A percentile compares a stretch with the other conserved stretches of the same genome.
Evolutionary conservation across 1,140 invertebrate genomes (phyloP).

Genomic region (Sminthurides bifidus): DNA sequence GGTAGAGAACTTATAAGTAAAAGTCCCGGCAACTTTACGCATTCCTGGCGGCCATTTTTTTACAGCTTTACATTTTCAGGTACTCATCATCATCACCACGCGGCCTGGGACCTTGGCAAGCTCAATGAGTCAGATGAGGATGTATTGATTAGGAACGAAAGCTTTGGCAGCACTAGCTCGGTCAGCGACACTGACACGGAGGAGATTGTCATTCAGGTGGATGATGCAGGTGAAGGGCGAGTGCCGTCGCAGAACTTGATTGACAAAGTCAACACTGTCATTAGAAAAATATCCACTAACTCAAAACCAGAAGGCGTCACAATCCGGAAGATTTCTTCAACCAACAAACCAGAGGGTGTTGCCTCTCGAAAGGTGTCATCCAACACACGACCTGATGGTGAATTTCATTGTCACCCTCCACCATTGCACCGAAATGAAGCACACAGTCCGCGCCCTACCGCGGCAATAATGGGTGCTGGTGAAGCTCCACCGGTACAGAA

Average conservation of each 20-base stretch:
- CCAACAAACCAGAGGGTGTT: slow-evolving; percentile 8
- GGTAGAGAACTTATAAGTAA: no score
- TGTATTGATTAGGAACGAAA: slow-evolving; percentile 10
- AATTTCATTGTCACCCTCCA: no score
- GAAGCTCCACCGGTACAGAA: not conserved
- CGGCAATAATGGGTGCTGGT: slow-evolving; percentile 4
- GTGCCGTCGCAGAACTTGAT: slow-evolving; percentile 7
- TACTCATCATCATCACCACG: not conserved
- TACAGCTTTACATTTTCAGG: no score
- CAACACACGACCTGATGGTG: no score
- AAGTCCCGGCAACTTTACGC: no score
- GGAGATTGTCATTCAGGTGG: slow-evolving; percentile 18
- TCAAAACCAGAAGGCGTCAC: no score
- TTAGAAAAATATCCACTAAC: slow-evolving; percentile 26
- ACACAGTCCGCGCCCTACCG: no score
- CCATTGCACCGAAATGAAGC: slow-evolving; percentile 19
- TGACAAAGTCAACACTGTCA: slow-evolving; percentile 15
- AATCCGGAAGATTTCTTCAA: no score
- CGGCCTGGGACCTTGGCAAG: slow-evolving; percentile 5
- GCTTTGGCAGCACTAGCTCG: no score
- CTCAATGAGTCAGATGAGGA: slow-evolving; percentile 24
- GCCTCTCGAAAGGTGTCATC: slow-evolving; percentile 26
- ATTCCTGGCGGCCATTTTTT: no score
- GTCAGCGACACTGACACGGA: slow-evolving; percentile 11
- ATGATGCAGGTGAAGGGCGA: not conserved